These are phyloP conservation scores for Cladopsammia gracilis DNA, from an alignment of 64 coral and sea anemone genomes.

Conservation along the genomic window DNA sequence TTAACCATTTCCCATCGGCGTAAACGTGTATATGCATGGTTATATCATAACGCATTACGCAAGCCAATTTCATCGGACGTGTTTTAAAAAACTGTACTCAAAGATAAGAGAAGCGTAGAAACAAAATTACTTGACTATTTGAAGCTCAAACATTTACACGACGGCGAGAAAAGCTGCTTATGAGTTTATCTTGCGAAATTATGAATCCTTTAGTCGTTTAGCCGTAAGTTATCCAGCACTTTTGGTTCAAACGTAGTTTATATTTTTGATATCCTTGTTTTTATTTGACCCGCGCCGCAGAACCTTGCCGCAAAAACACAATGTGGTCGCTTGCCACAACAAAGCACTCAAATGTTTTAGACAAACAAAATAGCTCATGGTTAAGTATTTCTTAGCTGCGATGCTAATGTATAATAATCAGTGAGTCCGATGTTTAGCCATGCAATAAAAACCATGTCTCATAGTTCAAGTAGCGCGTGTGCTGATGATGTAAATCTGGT, in stretches of 20 bases:
- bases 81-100: neutral
- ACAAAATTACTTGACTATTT: constrained; percentile 10
- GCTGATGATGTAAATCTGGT: no score
- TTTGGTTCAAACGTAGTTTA: neutral
- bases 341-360: constrained; percentile 53
- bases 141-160: constrained; percentile 1
- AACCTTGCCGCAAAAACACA: constrained; percentile 34
- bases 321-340: constrained; percentile 33
- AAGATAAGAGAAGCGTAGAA: neutral
- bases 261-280: constrained; percentile 45
- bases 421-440: neutral
- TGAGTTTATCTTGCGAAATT: neutral
- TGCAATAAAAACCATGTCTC: neutral
- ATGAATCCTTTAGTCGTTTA: neutral
- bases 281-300: constrained; percentile 32
- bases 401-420: constrained; percentile 35
- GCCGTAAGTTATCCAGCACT: neutral
- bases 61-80: constrained; percentile 6
- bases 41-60: constrained; percentile 25
- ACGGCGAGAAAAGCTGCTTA: neutral
- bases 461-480: neutral
- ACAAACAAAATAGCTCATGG: constrained; percentile 29
- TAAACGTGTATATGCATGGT: neutral
- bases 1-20: neutral
- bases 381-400: constrained; percentile 33